A percentile compares a stretch with the other conserved stretches of the same genome.
phyloP scores from a whole-genome alignment of 2,888 invertebrate species.

The Drosophila siamana region DNA sequence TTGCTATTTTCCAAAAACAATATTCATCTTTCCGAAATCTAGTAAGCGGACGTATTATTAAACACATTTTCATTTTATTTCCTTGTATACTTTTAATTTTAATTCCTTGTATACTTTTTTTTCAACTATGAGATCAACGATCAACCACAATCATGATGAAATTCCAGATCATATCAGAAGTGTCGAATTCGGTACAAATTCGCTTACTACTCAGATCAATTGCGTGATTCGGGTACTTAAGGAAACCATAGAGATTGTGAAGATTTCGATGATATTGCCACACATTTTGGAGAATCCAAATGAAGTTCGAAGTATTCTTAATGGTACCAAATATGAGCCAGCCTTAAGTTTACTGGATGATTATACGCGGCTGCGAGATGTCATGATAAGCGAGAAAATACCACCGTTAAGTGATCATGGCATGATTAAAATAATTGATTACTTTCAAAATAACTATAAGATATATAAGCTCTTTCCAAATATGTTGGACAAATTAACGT shows the following conservation, averaged over 20 bases:
- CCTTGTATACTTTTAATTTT: not conserved
- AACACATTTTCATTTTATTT: not conserved
- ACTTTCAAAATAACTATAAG: slow-evolving; percentile 44
- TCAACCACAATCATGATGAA: not conserved
- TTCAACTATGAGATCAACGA: not conserved
- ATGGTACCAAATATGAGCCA: slow-evolving; percentile 30
- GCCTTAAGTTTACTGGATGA: slow-evolving; percentile 44
- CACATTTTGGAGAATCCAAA: slow-evolving; percentile 39
- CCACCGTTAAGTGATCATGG: slow-evolving; percentile 53
- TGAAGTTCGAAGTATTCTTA: not conserved
- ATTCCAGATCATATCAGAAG: not conserved
- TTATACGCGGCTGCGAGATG: slow-evolving; percentile 34
- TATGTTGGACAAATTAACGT: slow-evolving; percentile 9
- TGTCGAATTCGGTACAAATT: slow-evolving; percentile 2
- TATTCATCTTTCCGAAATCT: not conserved
- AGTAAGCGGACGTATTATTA: not conserved
- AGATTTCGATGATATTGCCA: slow-evolving; percentile 54
- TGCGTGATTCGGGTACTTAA: slow-evolving; percentile 38
- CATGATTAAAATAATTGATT: slow-evolving; percentile 59
- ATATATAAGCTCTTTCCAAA: slow-evolving; percentile 46
- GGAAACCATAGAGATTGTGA: slow-evolving; percentile 43
- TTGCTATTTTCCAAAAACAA: not conserved
- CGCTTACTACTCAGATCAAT: slow-evolving; percentile 8
- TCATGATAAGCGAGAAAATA: slow-evolving; percentile 36
- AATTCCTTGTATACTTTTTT: not conserved